phyloP scores from a whole-genome alignment of 2,113 vertebrate species.

The Verasper variegatus region DNA sequence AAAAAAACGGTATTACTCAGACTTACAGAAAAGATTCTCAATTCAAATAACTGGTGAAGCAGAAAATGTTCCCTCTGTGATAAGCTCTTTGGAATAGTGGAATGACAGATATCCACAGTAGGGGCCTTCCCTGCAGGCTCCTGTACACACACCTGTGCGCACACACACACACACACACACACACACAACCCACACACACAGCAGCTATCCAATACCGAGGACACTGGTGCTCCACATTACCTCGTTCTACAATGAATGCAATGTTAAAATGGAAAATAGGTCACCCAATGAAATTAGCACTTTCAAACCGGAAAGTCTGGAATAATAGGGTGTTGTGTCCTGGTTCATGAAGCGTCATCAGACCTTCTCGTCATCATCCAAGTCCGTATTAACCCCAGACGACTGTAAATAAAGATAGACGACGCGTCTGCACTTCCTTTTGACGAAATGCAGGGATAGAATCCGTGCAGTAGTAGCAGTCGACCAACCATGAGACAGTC shows the following conservation, averaged over 20 bases:
- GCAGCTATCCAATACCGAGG: conserved; percentile 48
- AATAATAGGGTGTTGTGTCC: conserved; percentile 27
- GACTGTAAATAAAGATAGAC: no score
- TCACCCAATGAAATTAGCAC: conserved; percentile 48
- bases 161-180: conserved; percentile 5
- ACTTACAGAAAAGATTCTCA: conserved; percentile 53
- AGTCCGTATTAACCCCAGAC: no score
- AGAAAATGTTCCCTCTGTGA: conserved; percentile 72
- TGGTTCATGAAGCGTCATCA: conserved; percentile 10
- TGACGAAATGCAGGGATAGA: no score
- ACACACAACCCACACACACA: conserved; percentile 4
- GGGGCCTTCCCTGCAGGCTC: conserved; percentile 61
- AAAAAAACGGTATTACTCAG: conserved; percentile 38
- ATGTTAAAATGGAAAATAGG: conserved; percentile 54
- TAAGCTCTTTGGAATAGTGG: conserved; percentile 71
- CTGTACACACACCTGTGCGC: conserved; percentile 20
- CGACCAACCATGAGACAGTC: no score
- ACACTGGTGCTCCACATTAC: conserved; percentile 36
- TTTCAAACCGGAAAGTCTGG: conserved; percentile 39
- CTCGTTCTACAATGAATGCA: conserved; percentile 33
- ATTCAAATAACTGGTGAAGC: conserved; percentile 68
- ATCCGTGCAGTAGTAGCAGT: no score
- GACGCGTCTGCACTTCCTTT: no score
- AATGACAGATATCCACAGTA: conserved; percentile 72
- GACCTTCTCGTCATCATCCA: conserved; percentile 1